Conservation (phyloP, 2,797 vertebrate genomes). For the Lutra lutra region DNA sequence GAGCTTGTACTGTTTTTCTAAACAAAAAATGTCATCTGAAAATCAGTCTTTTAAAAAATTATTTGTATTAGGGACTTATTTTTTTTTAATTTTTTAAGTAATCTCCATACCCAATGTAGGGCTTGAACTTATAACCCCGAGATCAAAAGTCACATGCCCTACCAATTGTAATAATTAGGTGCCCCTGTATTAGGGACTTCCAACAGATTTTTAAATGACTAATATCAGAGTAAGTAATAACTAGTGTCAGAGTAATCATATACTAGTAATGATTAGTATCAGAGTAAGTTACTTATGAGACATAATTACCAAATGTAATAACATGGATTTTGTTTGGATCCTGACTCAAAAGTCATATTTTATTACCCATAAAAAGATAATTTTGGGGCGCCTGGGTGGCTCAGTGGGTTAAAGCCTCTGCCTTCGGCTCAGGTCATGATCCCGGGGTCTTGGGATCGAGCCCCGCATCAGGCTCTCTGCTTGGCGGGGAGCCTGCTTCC, state of each 20-base stretch:
- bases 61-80: neutral
- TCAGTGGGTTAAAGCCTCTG: no score
- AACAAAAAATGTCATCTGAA: constrained; percentile 21
- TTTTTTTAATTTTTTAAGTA: neutral
- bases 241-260: no score
- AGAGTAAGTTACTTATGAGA: neutral
- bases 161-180: neutral
- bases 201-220: neutral
- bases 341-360: neutral
- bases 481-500: no score
- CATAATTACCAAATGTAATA: constrained; percentile 11
- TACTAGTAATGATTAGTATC: no score
- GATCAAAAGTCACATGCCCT: neutral
- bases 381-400: neutral
- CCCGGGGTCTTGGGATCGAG: no score
- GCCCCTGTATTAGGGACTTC: neutral
- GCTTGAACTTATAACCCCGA: neutral
- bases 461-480: no score
- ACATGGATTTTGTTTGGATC: neutral
- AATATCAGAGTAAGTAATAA: neutral
- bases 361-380: constrained; percentile 26
- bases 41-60: neutral
- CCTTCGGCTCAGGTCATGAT: no score
- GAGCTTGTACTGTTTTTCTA: constrained; percentile 16
- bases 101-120: neutral